Evolutionary conservation across 2,888 invertebrate species (phyloP).

Genomic region (Nomada lathburiana): DNA sequence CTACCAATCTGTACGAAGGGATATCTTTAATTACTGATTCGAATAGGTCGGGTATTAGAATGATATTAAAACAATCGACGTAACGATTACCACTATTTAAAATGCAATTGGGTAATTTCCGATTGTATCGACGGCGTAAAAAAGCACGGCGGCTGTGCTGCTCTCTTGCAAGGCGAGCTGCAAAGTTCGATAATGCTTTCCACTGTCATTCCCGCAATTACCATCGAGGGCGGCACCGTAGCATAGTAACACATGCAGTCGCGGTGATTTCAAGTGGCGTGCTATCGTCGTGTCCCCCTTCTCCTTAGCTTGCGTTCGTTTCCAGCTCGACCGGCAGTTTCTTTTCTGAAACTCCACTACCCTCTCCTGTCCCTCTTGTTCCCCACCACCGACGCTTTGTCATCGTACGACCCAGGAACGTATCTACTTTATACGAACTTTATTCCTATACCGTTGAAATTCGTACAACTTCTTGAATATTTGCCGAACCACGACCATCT

Average conservation of each 20-base stretch:
- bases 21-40: neutral
- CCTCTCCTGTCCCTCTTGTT: constrained; percentile 65
- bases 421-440: constrained; percentile 41
- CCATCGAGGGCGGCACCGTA: constrained; percentile 77
- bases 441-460: constrained; percentile 2
- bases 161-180: constrained; percentile 18
- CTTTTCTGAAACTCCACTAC: constrained; percentile 75
- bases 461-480: constrained; percentile 5
- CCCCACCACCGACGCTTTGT: constrained; percentile 64
- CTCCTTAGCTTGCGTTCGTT: constrained; percentile 82
- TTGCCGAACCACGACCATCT: neutral
- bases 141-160: neutral
- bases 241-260: constrained; percentile 81
- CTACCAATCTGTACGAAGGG: too few species aligned
- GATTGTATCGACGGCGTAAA: constrained; percentile 23
- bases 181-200: neutral
- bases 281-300: constrained; percentile 86
- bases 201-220: constrained; percentile 49
- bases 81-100: neutral
- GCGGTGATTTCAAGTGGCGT: constrained; percentile 72
- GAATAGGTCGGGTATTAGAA: neutral
- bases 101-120: neutral
- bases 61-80: neutral
- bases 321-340: constrained; percentile 75
- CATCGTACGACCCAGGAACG: constrained; percentile 71